A percentile compares a stretch with the other conserved stretches of the same genome.
These are phyloP conservation scores for Carassius carassius DNA, from an alignment of 2,113 vertebrate genomes.

Conservation along the genomic window DNA sequence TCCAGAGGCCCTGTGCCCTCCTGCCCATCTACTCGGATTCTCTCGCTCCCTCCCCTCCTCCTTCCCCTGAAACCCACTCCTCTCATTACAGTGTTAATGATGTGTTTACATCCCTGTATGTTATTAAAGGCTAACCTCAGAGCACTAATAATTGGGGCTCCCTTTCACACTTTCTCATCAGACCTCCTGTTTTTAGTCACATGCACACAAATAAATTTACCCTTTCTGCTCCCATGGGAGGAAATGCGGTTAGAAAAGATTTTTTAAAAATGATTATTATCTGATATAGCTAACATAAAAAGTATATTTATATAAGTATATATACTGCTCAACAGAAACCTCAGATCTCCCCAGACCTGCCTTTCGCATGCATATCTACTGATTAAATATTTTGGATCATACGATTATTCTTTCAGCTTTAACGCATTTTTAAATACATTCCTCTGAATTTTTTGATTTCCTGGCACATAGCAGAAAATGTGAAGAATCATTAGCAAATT, in stretches of 20 bases:
- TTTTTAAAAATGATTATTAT: neutral
- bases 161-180: constrained; percentile 46
- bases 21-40: constrained; percentile 45
- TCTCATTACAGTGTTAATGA: constrained; percentile 62
- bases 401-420: too few relatives aligned
- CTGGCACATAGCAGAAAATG: too few relatives aligned
- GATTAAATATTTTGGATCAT: too few relatives aligned
- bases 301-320: neutral
- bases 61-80: constrained; percentile 38
- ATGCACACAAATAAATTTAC: constrained; percentile 55
- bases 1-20: constrained; percentile 30
- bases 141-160: constrained; percentile 56
- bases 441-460: too few relatives aligned
- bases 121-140: constrained; percentile 61
- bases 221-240: constrained; percentile 17
- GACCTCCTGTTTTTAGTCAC: constrained; percentile 44
- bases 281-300: neutral
- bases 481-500: too few relatives aligned
- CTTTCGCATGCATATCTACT: too few relatives aligned
- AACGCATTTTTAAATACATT: too few relatives aligned
- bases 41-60: constrained; percentile 14
- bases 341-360: too few relatives aligned
- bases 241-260: neutral
- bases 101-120: constrained; percentile 56
- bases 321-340: too few relatives aligned